Evolutionary conservation across 2,888 invertebrate genomes (phyloP).

Genomic region (Smittia sp.): DNA sequence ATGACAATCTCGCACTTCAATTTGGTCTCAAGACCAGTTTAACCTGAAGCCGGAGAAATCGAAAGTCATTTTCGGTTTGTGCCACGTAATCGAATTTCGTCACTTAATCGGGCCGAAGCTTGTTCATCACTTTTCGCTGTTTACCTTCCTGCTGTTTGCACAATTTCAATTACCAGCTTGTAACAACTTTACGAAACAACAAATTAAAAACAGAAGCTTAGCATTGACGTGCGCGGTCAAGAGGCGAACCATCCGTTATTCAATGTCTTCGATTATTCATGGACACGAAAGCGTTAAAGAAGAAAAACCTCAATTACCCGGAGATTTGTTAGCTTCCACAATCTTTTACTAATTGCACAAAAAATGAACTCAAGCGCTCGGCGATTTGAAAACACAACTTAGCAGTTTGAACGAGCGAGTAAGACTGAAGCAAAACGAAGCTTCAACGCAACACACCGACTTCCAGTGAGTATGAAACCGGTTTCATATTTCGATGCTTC

Average conservation of each 20-base stretch:
- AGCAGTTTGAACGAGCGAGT: conserved; percentile 20
- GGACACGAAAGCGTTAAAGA: background rate
- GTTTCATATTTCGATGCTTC: background rate
- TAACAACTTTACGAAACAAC: background rate
- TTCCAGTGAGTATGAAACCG: conserved; percentile 14
- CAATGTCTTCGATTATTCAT: background rate
- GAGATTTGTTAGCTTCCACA: background rate
- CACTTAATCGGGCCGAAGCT: background rate
- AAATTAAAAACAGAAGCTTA: background rate
- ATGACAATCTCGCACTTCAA: no score
- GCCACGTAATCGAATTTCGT: conserved; percentile 19
- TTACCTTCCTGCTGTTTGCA: no score
- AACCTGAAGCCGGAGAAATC: background rate
- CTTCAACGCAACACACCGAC: background rate
- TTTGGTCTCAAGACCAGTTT: background rate
- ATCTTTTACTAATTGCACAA: conserved; percentile 36
- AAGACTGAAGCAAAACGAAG: conserved; percentile 5
- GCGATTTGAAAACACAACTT: background rate
- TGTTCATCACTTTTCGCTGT: background rate
- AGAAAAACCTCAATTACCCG: conserved; percentile 26
- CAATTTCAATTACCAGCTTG: background rate
- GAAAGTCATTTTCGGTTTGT: background rate
- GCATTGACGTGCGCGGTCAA: background rate
- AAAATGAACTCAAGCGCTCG: background rate
- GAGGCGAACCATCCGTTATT: background rate